A percentile compares a stretch with the other conserved stretches of the same genome.
phyloP scores from a whole-genome alignment of 2,797 vertebrate genomes.

The Kryptolebias ocellatus region DNA sequence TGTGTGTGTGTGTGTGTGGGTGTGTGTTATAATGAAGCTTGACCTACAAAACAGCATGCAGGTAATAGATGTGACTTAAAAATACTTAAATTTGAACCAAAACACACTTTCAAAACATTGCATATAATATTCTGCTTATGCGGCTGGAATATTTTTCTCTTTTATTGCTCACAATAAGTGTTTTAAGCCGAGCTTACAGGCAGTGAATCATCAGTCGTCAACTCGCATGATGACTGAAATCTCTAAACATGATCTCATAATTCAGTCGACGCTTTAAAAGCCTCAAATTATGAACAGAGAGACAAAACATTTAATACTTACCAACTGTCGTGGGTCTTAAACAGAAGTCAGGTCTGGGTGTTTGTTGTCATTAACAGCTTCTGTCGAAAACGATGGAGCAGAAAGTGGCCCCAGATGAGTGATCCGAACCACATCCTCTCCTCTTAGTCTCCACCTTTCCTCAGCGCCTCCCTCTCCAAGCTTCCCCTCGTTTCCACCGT shows the following conservation, averaged over 20 bases:
- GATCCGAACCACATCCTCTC: slow-evolving; percentile 35
- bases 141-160: slow-evolving; percentile 6
- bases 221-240: no score
- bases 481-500: slow-evolving; percentile 44
- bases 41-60: slow-evolving; percentile 20
- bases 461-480: slow-evolving; percentile 47
- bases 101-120: background rate
- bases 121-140: background rate
- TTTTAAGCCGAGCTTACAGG: no score
- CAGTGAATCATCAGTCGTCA: no score
- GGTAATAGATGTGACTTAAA: slow-evolving; percentile 11
- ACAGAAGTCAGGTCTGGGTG: background rate
- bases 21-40: slow-evolving; percentile 10
- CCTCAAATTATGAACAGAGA: background rate
- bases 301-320: slow-evolving; percentile 32
- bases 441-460: slow-evolving; percentile 54
- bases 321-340: slow-evolving; percentile 31
- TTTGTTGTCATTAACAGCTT: slow-evolving; percentile 4
- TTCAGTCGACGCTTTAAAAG: background rate
- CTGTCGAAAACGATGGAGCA: slow-evolving; percentile 3
- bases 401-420: slow-evolving; percentile 23
- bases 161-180: background rate
- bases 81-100: background rate
- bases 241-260: no score
- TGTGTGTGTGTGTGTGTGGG: slow-evolving; percentile 19